Percentiles rank a stretch among this genome's conserved stretches.
Evolutionary conservation across 2,888 invertebrate species (phyloP).

Genomic region (Ypsolopha sequella): DNA sequence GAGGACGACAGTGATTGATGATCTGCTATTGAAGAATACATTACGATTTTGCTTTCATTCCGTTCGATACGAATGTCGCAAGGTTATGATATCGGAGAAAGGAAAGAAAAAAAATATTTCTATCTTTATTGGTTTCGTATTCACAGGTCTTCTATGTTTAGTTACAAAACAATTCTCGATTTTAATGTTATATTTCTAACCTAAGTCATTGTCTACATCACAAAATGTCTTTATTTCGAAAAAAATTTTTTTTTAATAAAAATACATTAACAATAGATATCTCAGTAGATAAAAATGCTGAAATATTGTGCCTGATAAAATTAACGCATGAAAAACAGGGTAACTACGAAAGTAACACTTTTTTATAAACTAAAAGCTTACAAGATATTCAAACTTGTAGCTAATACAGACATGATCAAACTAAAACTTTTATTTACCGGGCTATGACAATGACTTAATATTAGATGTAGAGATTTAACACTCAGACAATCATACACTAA

Average conservation of each 20-base stretch:
- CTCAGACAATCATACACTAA: slow-evolving; percentile 53
- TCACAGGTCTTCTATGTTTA: slow-evolving; percentile 61
- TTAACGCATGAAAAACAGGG: no score
- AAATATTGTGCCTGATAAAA: no score
- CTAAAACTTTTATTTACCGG: no score
- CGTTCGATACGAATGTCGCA: slow-evolving; percentile 65
- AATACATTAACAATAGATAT: no score
- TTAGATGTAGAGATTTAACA: slow-evolving; percentile 49
- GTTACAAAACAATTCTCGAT: slow-evolving; percentile 61
- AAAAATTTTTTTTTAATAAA: no score
- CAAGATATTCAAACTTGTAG: no score
- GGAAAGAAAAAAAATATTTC: slow-evolving; percentile 15
- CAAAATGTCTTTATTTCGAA: not conserved
- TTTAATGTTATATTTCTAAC: slow-evolving; percentile 57
- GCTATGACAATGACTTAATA: slow-evolving; percentile 56
- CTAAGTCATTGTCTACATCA: slow-evolving; percentile 65
- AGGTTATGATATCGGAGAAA: slow-evolving; percentile 64
- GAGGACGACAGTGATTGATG: slow-evolving; percentile 65
- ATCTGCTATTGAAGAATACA: slow-evolving; percentile 64
- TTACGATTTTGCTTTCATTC: slow-evolving; percentile 68
- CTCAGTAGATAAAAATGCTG: no score
- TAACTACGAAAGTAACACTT: no score
- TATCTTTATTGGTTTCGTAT: slow-evolving; percentile 64
- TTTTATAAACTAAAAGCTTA: no score
- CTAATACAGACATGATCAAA: no score